Percentiles rank a stretch among this genome's conserved stretches.
Evolutionary conservation across 1,140 invertebrate species (phyloP).

Genomic region (Scaptomyza graminum): DNA sequence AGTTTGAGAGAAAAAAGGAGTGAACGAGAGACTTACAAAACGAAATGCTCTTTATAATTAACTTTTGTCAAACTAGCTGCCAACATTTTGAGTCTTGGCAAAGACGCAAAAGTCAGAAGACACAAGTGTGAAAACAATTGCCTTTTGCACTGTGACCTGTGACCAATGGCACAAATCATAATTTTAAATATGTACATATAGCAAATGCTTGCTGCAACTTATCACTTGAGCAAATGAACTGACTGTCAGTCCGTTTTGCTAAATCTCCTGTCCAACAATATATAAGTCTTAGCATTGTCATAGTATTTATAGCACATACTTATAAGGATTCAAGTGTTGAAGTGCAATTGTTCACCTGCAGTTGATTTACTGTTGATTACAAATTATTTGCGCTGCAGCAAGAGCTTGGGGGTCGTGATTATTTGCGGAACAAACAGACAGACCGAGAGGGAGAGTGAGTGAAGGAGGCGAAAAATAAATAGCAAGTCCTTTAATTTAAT

Average conservation of each 20-base stretch:
- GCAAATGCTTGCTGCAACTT: constrained; percentile 38
- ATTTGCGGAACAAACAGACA: background rate
- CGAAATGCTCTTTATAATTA: constrained; percentile 65
- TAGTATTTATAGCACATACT: constrained; percentile 26
- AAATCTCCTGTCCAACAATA: constrained; percentile 20
- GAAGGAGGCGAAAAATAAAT: constrained; percentile 37
- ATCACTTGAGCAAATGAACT: constrained; percentile 53
- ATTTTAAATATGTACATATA: constrained; percentile 64
- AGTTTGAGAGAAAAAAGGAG: too few species aligned
- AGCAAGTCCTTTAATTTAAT: constrained; percentile 29
- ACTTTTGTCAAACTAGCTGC: constrained; percentile 56
- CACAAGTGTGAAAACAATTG: constrained; percentile 33
- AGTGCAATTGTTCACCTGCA: constrained; percentile 50
- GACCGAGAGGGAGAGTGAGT: background rate
- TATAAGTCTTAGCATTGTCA: constrained; percentile 44
- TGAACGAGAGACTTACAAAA: background rate
- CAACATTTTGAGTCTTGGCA: constrained; percentile 23
- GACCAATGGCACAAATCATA: constrained; percentile 75
- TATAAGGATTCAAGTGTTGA: background rate
- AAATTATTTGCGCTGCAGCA: constrained; percentile 65
- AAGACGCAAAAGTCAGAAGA: constrained; percentile 29
- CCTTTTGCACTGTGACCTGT: constrained; percentile 50
- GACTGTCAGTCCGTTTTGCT: constrained; percentile 22
- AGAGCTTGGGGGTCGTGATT: constrained; percentile 20
- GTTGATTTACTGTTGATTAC: constrained; percentile 77